A percentile compares a stretch with the other conserved stretches of the same genome.
phyloP scores from a whole-genome alignment of 2,113 vertebrate genomes.

The Pogona vitticeps region DNA sequence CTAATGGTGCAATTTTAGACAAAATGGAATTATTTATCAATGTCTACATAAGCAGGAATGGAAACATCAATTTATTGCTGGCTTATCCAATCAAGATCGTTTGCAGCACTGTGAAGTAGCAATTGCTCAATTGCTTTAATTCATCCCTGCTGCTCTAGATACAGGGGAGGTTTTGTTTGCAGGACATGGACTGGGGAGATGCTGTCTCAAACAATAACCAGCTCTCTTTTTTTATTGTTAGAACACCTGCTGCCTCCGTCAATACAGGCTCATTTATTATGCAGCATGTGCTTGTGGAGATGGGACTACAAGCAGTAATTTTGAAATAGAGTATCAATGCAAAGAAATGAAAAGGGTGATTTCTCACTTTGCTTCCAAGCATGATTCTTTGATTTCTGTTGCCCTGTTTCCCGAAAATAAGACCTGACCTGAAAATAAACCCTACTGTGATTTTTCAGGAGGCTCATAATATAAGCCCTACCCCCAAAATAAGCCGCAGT shows the following conservation, averaged over 20 bases:
- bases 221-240: constrained; percentile 60
- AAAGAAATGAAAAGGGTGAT: constrained; percentile 17
- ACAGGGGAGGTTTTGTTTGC: constrained; percentile 61
- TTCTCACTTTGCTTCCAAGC: background rate
- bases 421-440: too few relatives aligned
- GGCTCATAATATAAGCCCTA: too few relatives aligned
- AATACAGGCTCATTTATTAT: constrained; percentile 67
- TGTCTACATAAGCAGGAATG: constrained; percentile 25
- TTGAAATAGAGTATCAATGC: constrained; percentile 25
- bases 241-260: constrained; percentile 72
- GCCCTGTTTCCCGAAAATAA: too few relatives aligned
- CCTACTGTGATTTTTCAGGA: too few relatives aligned
- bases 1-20: constrained; percentile 5
- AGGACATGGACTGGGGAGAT: constrained; percentile 33
- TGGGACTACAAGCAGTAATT: constrained; percentile 21
- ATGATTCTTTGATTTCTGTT: background rate
- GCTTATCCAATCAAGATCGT: constrained; percentile 28
- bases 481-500: too few relatives aligned
- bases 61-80: background rate
- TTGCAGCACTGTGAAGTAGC: constrained; percentile 11
- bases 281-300: constrained; percentile 19
- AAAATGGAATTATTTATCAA: constrained; percentile 30
- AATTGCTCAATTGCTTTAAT: constrained; percentile 5
- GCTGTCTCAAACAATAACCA: constrained; percentile 60
- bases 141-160: constrained; percentile 37